Evolutionary conservation across 37 sponge, comb jelly and placozoan genomes (phyloP).

Genomic region (Trichoplax adhaerens): DNA sequence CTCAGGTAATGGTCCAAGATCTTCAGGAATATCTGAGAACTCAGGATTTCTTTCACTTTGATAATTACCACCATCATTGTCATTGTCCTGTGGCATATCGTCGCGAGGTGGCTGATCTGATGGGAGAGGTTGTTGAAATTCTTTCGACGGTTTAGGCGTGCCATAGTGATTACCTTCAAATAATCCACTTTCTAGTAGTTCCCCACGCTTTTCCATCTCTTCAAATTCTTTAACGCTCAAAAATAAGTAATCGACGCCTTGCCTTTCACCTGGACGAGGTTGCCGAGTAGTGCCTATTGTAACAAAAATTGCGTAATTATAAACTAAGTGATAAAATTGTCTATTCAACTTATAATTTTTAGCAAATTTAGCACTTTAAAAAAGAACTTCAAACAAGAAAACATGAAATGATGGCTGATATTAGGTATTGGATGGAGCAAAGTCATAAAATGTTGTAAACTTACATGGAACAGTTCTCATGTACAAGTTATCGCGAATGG

Average conservation of each 20-base stretch:
- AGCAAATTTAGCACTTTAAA: not conserved
- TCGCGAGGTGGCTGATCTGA: not conserved
- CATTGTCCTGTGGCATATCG: not conserved
- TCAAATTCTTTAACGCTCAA: constrained; percentile 70
- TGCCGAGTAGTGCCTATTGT: constrained; percentile 70
- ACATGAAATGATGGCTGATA: not conserved
- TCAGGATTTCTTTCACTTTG: not conserved
- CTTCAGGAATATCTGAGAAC: constrained; percentile 10
- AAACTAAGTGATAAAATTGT: too few species aligned
- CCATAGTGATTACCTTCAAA: constrained; percentile 78
- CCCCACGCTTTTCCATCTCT: constrained; percentile 52
- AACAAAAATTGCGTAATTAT: too few species aligned
- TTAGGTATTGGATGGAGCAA: not conserved
- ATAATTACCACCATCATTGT: constrained; percentile 6
- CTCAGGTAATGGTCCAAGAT: constrained; percentile 74
- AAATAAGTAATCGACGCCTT: constrained; percentile 82
- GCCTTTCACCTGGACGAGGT: constrained; percentile 62
- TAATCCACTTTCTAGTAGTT: constrained; percentile 74
- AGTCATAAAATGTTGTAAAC: constrained; percentile 3
- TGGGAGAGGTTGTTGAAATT: constrained; percentile 3
- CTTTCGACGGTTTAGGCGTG: constrained; percentile 77
- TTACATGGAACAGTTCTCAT: constrained; percentile 88
- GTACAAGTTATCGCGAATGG: constrained; percentile 90
- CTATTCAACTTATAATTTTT: too few species aligned
- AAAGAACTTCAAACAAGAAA: not conserved